Base-by-base conservation (phyloP, 2,113 vertebrate genomes). In the Thomomys bottae region DNA sequence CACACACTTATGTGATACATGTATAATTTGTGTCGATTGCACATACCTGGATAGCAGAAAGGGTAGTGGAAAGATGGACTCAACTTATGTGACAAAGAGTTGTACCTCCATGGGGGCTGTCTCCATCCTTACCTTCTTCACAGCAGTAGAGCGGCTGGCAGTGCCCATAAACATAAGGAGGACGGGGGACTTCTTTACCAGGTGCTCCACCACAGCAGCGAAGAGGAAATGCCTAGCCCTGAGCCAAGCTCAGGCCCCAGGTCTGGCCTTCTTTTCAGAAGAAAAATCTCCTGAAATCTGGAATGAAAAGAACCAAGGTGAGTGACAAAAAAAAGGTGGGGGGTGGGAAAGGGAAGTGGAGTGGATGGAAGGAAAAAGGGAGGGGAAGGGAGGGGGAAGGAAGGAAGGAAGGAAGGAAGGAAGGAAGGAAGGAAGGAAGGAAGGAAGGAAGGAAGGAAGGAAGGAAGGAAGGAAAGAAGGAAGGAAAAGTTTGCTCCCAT, bases 31-130 rank as follows among this genome's bases (percentile, higher is more conserved):
- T 70, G 75, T 92, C 66, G 61, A 78, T 12, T 49, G 21, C 64
- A 94, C 88, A 36, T 88, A 93, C 85, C 83, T 85, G 78, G 23
- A 40, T 40, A 88, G 40, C 86, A 73, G 63, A n/a, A 57, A 18
- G 26, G 32, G 34, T 15, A 63, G 42, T 80, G 32, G 67, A 72
- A 23, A 87, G 45, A 49, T 2, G 21, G 23, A 59, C 26, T 84
- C 90, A 82, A 66, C 18, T 23, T 70, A 36, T 26, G n/a, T 84
- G 36, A 81, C 72, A 34, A 40, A 68, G 10, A 30, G 18, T 8
- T 42, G 3, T 11, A 42, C 68, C 76, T 61, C 80, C 66, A 28
- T 0, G 21, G 23, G 84, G 23, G 26, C 78, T 12, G 0, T 70
- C 57, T 57, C 59, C 66, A 61, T 49, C 73, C 26, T 61, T 64